Conservation (phyloP, 2,113 vertebrate species). For the Hypanus sabinus region DNA sequence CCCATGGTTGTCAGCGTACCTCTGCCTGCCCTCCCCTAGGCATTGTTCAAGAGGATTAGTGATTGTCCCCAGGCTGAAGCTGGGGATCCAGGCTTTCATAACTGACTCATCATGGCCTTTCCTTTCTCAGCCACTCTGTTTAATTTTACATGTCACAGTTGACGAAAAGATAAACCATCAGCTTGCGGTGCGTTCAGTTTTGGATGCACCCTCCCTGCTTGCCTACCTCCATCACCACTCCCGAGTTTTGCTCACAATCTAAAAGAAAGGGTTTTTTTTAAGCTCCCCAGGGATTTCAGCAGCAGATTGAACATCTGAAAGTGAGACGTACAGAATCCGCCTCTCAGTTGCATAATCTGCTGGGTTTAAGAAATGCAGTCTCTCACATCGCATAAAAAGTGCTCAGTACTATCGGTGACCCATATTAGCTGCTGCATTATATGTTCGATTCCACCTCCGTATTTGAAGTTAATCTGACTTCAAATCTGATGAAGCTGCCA, state of each 20-base stretch:
- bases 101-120: constrained; percentile 32
- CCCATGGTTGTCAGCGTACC: constrained; percentile 57
- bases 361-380: neutral
- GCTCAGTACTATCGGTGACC: neutral
- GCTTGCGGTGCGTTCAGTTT: neutral
- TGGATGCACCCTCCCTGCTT: neutral
- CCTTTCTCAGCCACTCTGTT: constrained; percentile 23
- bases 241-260: neutral
- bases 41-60: constrained; percentile 56
- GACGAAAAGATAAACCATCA: neutral
- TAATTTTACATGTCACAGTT: neutral
- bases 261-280: neutral
- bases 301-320: neutral
- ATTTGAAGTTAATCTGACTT: neutral
- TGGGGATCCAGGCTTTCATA: constrained; percentile 37
- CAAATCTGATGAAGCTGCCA: neutral
- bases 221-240: constrained; percentile 41
- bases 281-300: neutral
- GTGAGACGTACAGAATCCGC: neutral
- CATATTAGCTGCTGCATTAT: neutral
- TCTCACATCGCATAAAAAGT: neutral
- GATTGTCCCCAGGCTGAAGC: constrained; percentile 40
- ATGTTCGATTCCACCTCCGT: neutral
- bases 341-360: neutral
- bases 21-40: constrained; percentile 40